phyloP scores from a whole-genome alignment of 2,797 vertebrate species.

The Champsocephalus gunnari region DNA sequence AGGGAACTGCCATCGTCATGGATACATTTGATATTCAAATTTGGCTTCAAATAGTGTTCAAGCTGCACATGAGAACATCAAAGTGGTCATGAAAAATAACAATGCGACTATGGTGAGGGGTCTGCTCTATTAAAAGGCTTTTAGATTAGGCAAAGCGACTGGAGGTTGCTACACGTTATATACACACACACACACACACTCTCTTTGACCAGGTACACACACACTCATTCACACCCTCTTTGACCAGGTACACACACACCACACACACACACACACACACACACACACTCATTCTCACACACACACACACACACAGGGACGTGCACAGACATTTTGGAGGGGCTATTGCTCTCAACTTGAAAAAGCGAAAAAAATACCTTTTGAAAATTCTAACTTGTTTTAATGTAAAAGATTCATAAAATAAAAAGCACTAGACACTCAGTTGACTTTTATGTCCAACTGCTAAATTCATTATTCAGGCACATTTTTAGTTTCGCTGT shows the following conservation, averaged over 20 bases:
- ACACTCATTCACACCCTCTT: not conserved
- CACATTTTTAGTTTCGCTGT: no score
- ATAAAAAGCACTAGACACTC: no score
- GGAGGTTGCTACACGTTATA: constrained; percentile 18
- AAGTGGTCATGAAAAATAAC: not conserved
- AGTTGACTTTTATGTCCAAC: no score
- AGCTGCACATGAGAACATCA: not conserved
- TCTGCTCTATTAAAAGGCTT: constrained; percentile 8
- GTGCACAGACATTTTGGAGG: no score
- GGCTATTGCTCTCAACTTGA: no score
- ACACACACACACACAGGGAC: not conserved
- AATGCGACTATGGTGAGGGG: not conserved
- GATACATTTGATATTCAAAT: constrained; percentile 1
- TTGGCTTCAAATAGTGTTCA: not conserved
- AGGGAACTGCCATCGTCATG: not conserved
- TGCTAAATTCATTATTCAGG: no score
- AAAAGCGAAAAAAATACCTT: no score
- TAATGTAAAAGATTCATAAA: no score
- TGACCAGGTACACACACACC: not conserved
- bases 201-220: not conserved
- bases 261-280: not conserved
- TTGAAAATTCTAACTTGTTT: no score
- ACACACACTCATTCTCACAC: constrained; percentile 2
- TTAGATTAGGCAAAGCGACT: not conserved
- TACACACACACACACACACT: constrained; percentile 4